Percentiles rank a stretch among this genome's conserved stretches.
Evolutionary conservation across 1,140 invertebrate species (phyloP).

Genomic region (Homarus americanus): DNA sequence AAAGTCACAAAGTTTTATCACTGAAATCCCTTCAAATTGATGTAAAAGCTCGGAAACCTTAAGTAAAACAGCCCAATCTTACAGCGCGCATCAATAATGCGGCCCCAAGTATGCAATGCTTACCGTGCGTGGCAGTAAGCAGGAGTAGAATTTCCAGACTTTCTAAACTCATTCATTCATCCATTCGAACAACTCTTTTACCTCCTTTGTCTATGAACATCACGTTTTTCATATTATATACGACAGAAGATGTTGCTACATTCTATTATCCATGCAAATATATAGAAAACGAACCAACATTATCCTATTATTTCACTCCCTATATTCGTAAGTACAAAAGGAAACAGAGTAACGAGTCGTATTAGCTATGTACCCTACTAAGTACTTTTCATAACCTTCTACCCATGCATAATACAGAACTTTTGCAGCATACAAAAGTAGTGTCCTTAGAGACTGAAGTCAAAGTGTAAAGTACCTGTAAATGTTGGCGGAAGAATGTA

Average conservation of each 20-base stretch:
- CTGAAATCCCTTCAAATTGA: slow-evolving; percentile 26
- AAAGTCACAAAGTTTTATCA: not conserved
- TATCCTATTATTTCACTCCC: slow-evolving; percentile 71
- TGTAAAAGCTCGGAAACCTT: slow-evolving; percentile 19
- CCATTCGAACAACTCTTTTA: slow-evolving; percentile 56
- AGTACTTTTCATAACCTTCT: slow-evolving; percentile 70
- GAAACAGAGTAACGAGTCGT: slow-evolving; percentile 67
- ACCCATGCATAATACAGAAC: slow-evolving; percentile 71
- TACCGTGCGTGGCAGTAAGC: slow-evolving; percentile 25
- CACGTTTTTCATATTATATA: slow-evolving; percentile 65
- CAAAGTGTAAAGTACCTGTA: slow-evolving; percentile 70
- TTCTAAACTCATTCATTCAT: slow-evolving; percentile 55
- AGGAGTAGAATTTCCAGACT: slow-evolving; percentile 39
- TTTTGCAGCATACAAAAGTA: slow-evolving; percentile 72
- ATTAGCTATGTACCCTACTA: slow-evolving; percentile 70
- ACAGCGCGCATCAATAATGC: slow-evolving; percentile 49
- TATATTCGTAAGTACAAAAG: slow-evolving; percentile 71
- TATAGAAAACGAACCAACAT: slow-evolving; percentile 71
- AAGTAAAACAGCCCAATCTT: slow-evolving; percentile 16
- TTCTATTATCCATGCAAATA: slow-evolving; percentile 73
- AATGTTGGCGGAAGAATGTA: slow-evolving; percentile 71
- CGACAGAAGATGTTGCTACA: slow-evolving; percentile 71
- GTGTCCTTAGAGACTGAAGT: slow-evolving; percentile 70
- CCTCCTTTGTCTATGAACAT: slow-evolving; percentile 71
- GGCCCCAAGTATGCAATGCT: slow-evolving; percentile 52